Base-by-base conservation (phyloP, 2,888 invertebrate species). In the Dynastes tityus region DNA sequence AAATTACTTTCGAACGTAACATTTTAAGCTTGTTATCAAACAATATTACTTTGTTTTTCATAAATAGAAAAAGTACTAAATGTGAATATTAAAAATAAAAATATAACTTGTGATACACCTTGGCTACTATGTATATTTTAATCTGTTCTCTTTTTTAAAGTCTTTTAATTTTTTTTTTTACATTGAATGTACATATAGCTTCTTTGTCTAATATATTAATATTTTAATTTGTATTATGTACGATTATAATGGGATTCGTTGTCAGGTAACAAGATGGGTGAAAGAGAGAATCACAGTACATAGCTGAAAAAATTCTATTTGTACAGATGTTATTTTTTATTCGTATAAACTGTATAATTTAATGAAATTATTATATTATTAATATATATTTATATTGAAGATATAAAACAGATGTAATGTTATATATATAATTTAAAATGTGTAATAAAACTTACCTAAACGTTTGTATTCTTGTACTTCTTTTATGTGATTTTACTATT, bases 321-420 rank as follows among this genome's bases (percentile, higher is more conserved):
- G 73, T 74, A 74, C 73, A 74, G 40, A 73, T 73, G 61, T 61
- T 61, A 45, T 74, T 74, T 61, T 74, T 74, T 74, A 74, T 74
- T 74, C 61, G 37, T 61, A 9, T 73, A 71, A 55, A 40, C 55
- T 71, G 61, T 73, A 74, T 74, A 74, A 61, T 74, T 74, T 74
- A 49, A 74, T 40, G 45, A 61, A 63, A 74, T 61, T 40, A 73
- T 49, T 63, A 74, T 74, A 55, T 55, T 73, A 73, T 45, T 40
- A 71, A 71, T 73, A 70, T 70, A 74, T 74, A 74, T 74, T 74
- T 74, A 74, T 74, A 74, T 63, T 61, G 61, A 74, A 49, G 55
- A 61, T 73, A 61, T 61, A 61, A 73, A 11, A 37, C 4, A 45
- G 22, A 40, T 74, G 45, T 61, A 74, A 40, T 74, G 58, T 74